These are phyloP conservation scores for Drosophila borealis DNA, from an alignment of 2,888 invertebrate genomes.

Conservation along the genomic window DNA sequence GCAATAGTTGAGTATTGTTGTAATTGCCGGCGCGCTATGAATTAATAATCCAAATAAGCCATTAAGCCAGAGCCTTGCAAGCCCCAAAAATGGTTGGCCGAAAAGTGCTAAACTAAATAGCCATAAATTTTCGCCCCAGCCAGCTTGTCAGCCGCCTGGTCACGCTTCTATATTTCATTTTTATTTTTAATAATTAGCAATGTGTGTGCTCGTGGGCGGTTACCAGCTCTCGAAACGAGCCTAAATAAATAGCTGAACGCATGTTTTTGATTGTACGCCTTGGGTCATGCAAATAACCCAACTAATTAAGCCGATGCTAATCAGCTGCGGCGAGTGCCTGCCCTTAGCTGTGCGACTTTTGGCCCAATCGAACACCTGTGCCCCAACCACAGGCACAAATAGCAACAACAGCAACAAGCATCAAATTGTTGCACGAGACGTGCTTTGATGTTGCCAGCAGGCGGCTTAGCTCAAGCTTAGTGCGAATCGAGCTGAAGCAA, in stretches of 20 bases:
- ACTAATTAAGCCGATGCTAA: constrained; percentile 73
- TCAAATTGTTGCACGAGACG: constrained; percentile 24
- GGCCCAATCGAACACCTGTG: constrained; percentile 57
- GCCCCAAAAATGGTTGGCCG: constrained; percentile 26
- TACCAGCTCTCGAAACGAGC: constrained; percentile 25
- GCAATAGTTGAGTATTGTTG: constrained; percentile 44
- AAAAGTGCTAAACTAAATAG: constrained; percentile 62
- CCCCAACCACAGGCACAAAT: constrained; percentile 17
- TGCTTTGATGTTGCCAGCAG: constrained; percentile 38
- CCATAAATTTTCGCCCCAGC: constrained; percentile 62
- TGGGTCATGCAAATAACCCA: constrained; percentile 64
- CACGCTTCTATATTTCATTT: constrained; percentile 18
- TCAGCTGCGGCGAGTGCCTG: constrained; percentile 47
- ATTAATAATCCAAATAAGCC: constrained; percentile 75
- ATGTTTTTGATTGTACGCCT: constrained; percentile 59
- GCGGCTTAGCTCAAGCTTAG: constrained; percentile 22
- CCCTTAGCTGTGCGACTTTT: constrained; percentile 41
- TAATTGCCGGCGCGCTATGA: constrained; percentile 47
- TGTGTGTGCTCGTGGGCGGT: not conserved
- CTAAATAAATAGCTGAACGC: constrained; percentile 71
- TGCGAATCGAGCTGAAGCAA: constrained; percentile 1
- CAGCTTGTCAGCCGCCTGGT: constrained; percentile 19
- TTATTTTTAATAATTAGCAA: constrained; percentile 23
- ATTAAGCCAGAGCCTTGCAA: constrained; percentile 34
- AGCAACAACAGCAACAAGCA: constrained; percentile 9